Base-by-base conservation (phyloP, 2,797 vertebrate genomes). In the Anguilla marmorata region DNA sequence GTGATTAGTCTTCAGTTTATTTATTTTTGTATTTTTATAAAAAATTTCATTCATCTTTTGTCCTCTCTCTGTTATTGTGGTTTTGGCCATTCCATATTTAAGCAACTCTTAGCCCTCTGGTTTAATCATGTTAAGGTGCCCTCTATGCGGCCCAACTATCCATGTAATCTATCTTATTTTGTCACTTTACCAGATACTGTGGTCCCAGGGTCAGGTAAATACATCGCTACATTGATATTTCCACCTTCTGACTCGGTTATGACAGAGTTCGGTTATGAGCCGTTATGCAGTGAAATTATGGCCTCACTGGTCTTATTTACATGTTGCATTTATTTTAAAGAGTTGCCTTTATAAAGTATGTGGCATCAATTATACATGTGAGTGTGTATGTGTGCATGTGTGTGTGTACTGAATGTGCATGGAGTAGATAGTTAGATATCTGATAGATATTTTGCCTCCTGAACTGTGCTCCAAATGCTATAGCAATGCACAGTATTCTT, bases 51-150 rank as follows among this genome's bases (percentile, higher is more conserved):
- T 37, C 8, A 16, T 50, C 41, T 82, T 82, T 45, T 82, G 79
- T 45, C 76, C 33, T 30, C 37, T 82, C 33, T 30, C 7, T 7
- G 79, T 50, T 50, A 82, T 24, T 82, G 3, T 82, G 79, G 37
- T 58, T 58, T 3, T 58, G 56, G 16, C 30, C 8, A 82, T 82
- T 82, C 79, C 19, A 50, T 45, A 12, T 37, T 21, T 82, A 11
- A 84, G 85, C 86, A 88, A 89, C 86, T 91, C 89, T 86, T 87
- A 85, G 89, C 89, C 88, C 88, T 88, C 54, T 86, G 88, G 90
- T 90, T 92, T 90, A 92, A 91, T 60, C 89, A 88, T 86, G 90
- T 90, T 92, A 89, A 90, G 91, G 90, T 91, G 90, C 90, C 91
- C 90, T 90, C 90, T 90, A 79, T 86, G 63, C 74, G 14, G 86